Conservation (phyloP, 2,888 invertebrate species). For the Drosophila robusta region DNA sequence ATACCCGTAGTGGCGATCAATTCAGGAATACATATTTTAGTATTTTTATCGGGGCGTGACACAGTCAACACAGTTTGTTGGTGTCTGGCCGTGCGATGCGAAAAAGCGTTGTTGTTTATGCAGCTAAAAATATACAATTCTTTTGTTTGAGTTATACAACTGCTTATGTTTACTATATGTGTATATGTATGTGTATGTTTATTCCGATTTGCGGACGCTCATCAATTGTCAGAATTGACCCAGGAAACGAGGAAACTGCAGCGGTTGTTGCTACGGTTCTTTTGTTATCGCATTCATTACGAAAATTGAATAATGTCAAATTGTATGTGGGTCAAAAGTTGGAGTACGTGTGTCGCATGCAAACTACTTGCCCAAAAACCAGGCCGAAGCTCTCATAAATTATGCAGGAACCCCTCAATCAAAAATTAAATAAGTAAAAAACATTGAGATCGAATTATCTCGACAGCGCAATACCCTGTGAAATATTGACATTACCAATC, state of each 20-base stretch:
- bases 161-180: constrained; percentile 6
- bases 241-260: constrained; percentile 42
- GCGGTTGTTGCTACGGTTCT: constrained; percentile 22
- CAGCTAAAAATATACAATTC: constrained; percentile 49
- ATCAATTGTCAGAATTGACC: constrained; percentile 26
- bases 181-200: constrained; percentile 6
- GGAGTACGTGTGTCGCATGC: constrained; percentile 50
- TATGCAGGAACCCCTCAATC: constrained; percentile 49
- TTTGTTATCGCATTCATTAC: constrained; percentile 31
- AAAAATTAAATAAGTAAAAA: background rate
- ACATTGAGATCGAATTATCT: background rate
- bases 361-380: constrained; percentile 15
- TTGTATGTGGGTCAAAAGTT: constrained; percentile 58
- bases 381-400: constrained; percentile 51
- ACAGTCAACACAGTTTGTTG: constrained; percentile 28
- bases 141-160: constrained; percentile 31
- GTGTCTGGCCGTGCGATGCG: constrained; percentile 13
- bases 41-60: constrained; percentile 18
- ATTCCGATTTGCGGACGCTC: background rate
- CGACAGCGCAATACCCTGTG: constrained; percentile 1
- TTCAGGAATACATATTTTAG: constrained; percentile 19
- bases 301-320: constrained; percentile 64
- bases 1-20: constrained; percentile 21
- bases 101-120: constrained; percentile 29
- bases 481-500: too few species aligned